Evolutionary conservation across 92 coral and sea anemone species (phyloP).

Genomic region (Galaxea fascicularis): DNA sequence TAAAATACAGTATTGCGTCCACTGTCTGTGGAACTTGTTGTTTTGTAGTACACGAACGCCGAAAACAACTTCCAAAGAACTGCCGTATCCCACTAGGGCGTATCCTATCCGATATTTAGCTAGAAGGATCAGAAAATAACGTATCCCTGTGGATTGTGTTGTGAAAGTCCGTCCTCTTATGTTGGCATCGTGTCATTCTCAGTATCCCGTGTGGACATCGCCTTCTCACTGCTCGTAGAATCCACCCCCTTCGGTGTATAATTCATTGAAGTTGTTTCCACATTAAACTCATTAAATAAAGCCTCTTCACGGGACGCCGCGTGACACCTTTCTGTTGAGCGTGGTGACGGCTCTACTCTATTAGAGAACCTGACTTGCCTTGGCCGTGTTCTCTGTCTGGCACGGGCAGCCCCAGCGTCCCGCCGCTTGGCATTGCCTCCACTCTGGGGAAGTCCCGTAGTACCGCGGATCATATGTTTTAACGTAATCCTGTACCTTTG

Average conservation of each 20-base stretch:
- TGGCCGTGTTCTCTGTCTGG: neutral
- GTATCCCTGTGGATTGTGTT: neutral
- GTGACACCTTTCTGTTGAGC: no score
- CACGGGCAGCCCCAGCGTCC: neutral
- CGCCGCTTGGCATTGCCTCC: neutral
- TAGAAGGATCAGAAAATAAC: no score
- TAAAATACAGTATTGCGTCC: no score
- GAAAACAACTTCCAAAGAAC: no score
- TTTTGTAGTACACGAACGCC: no score
- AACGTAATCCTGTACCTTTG: neutral
- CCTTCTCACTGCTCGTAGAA: neutral
- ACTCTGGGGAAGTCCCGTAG: neutral
- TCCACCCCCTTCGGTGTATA: neutral
- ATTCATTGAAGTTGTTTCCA: no score
- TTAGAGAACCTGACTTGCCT: neutral
- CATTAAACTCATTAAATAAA: neutral
- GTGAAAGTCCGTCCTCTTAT: neutral
- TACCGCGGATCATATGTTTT: neutral
- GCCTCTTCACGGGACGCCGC: neutral
- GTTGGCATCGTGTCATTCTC: neutral
- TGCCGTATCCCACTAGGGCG: no score
- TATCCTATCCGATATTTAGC: no score
- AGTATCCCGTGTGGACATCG: no score
- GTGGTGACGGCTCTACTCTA: neutral
- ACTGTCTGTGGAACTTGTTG: no score